Percentiles rank a stretch among this genome's conserved stretches.
These are phyloP conservation scores for Choloepus didactylus DNA, from an alignment of 2,797 vertebrate genomes.

Conservation along the genomic window DNA sequence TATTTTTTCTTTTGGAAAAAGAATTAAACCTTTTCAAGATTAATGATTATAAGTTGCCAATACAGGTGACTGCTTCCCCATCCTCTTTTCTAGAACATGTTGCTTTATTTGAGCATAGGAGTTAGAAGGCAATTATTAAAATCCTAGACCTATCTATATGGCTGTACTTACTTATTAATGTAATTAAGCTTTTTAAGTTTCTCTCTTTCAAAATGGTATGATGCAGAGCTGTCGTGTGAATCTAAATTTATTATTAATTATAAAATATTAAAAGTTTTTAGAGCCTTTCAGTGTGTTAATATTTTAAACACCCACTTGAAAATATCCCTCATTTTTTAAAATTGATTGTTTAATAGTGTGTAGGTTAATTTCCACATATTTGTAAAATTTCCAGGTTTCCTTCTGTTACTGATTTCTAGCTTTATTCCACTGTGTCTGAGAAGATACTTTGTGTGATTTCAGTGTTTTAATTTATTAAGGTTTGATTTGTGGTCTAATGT, in stretches of 20 bases:
- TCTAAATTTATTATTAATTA: conserved; percentile 15
- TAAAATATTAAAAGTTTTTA: conserved; percentile 13
- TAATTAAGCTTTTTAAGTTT: conserved; percentile 21
- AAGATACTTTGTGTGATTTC: too few species aligned
- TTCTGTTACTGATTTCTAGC: too few species aligned
- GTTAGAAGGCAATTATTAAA: conserved; percentile 27
- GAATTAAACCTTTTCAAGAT: conserved; percentile 17
- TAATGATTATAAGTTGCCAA: neutral
- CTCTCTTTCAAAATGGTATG: conserved; percentile 34
- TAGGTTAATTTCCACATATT: too few species aligned
- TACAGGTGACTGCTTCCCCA: neutral
- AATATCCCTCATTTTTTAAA: neutral
- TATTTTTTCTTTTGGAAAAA: conserved; percentile 16
- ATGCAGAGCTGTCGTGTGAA: neutral
- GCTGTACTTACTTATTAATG: neutral
- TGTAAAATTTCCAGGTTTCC: too few species aligned
- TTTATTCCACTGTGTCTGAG: too few species aligned
- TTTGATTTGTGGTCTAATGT: too few species aligned
- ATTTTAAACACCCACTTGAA: neutral
- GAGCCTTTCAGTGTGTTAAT: neutral
- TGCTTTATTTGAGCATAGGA: neutral
- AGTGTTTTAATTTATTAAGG: too few species aligned
- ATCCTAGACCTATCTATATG: neutral
- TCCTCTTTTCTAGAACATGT: neutral
- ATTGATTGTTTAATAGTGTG: too few species aligned